These are phyloP conservation scores for Monarcha castaneiventris DNA, from an alignment of 2,113 vertebrate species.

Conservation along the genomic window DNA sequence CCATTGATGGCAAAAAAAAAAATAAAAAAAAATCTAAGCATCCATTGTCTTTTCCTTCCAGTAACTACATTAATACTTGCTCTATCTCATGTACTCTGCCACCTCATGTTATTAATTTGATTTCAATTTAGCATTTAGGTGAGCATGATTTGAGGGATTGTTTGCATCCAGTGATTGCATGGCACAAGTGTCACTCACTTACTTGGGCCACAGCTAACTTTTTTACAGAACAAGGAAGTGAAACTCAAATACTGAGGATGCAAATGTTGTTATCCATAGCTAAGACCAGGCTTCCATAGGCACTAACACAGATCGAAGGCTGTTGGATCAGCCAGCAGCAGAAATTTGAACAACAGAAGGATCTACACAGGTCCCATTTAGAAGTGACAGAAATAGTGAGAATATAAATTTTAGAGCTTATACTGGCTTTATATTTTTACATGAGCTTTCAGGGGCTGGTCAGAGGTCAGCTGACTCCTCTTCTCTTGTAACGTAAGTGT, in stretches of 20 bases:
- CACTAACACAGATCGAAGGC: background rate
- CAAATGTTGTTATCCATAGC: background rate
- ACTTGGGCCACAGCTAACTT: background rate
- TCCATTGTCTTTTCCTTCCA: background rate
- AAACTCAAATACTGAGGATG: background rate
- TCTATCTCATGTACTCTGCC: background rate
- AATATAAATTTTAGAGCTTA: background rate
- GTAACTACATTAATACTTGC: background rate
- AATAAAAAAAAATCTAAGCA: background rate
- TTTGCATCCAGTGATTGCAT: background rate
- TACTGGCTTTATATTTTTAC: background rate
- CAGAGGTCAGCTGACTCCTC: background rate
- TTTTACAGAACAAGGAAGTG: background rate
- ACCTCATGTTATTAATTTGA: background rate
- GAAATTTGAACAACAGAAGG: background rate
- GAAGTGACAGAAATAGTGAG: background rate
- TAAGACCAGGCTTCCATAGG: background rate
- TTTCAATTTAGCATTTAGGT: background rate
- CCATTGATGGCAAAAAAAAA: background rate
- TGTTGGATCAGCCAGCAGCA: background rate
- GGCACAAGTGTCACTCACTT: background rate
- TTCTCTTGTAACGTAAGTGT: background rate
- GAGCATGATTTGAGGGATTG: background rate
- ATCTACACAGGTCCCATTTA: background rate
- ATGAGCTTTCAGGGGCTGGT: background rate